Conservation (phyloP, 2,113 vertebrate species). For the Cochlearius cochlearius region DNA sequence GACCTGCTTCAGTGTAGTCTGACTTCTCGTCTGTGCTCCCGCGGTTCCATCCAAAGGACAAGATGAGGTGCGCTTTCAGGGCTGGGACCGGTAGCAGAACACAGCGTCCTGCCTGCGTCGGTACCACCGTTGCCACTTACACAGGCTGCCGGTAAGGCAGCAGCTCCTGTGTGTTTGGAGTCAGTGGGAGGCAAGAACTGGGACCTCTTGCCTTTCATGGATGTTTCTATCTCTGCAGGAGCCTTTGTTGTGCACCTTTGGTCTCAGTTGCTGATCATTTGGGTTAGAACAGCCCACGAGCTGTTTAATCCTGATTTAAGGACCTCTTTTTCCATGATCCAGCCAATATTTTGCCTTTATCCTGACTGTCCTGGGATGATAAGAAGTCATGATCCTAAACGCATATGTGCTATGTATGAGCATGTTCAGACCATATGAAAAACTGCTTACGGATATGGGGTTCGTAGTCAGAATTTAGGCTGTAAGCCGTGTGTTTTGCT, state of each 20-base stretch:
- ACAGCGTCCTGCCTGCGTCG: not conserved
- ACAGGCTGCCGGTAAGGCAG: not conserved
- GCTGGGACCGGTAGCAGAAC: not conserved
- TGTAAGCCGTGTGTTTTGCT: not conserved
- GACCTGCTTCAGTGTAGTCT: not conserved
- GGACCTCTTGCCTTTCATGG: not conserved
- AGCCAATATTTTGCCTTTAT: not conserved
- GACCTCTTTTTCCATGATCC: not conserved
- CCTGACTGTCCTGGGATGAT: not conserved
- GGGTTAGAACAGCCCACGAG: not conserved
- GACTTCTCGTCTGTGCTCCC: not conserved
- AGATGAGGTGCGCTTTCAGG: not conserved
- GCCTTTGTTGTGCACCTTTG: not conserved
- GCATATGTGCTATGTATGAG: not conserved
- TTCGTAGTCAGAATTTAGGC: not conserved
- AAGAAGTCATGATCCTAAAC: not conserved
- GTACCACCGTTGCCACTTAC: not conserved
- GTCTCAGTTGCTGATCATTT: not conserved
- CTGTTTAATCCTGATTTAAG: not conserved
- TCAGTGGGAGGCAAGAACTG: not conserved
- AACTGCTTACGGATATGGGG: fast-evolving
- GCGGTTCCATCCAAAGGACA: not conserved
- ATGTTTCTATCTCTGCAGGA: not conserved
- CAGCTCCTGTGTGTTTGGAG: not conserved
- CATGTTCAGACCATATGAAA: not conserved